phyloP scores from a whole-genome alignment of 2,113 vertebrate species.

The Cheirogaleus medius region DNA sequence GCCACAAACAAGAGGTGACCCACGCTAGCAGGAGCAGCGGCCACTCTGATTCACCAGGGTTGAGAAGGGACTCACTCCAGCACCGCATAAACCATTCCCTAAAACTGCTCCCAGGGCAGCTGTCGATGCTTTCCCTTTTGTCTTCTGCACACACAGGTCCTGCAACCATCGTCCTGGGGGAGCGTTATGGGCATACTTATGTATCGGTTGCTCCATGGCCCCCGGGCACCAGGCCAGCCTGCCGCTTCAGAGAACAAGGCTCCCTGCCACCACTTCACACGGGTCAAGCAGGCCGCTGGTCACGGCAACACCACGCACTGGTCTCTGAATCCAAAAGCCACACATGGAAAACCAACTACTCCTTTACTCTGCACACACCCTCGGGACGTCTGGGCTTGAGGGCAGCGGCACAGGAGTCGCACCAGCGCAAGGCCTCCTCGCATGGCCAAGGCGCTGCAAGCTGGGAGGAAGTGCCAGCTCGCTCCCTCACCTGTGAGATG shows the following conservation, averaged over 20 bases:
- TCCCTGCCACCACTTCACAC: not conserved
- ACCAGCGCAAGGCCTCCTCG: not conserved
- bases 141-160: conserved; percentile 60
- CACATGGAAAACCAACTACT: not conserved
- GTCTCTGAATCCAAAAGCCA: not conserved
- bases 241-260: conserved; percentile 45
- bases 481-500: not conserved
- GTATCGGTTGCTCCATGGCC: conserved; percentile 71
- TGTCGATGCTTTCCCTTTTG: conserved; percentile 75
- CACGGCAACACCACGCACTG: not conserved
- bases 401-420: not conserved
- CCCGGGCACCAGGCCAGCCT: conserved; percentile 65
- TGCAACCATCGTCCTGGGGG: conserved; percentile 68
- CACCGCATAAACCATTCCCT: conserved; percentile 15
- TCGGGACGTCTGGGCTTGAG: not conserved
- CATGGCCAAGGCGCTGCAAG: not conserved
- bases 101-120: conserved; percentile 70
- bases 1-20: not conserved
- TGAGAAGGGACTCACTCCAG: not conserved
- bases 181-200: conserved; percentile 60
- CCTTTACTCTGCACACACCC: conserved; percentile 37
- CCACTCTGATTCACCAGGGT: not conserved
- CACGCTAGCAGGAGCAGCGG: not conserved
- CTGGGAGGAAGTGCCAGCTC: not conserved
- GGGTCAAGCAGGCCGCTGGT: not conserved